Evolutionary conservation across 2,797 vertebrate species (phyloP), one percentile per base, ranked within the genome.

Genomic region (Enteromius radiatus): DNA sequence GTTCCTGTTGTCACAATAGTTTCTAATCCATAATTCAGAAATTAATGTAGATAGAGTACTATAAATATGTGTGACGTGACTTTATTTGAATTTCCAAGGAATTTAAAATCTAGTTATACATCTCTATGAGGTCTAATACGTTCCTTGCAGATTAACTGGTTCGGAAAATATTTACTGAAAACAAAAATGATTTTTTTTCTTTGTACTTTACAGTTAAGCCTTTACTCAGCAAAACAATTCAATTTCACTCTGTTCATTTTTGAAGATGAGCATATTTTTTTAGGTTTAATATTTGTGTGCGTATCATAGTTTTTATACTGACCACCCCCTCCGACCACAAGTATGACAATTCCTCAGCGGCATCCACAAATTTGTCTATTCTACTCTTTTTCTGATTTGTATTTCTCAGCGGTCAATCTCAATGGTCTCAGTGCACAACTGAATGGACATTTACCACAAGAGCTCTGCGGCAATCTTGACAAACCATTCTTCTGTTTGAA

Each of bases 301-400:
- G 67, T 45, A 59, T 88, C 81, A 28, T 61, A 85, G 81, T 90
- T 85, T 88, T 84, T 59, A 86, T 68, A 38, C 36, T 65, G 82
- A 89, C 80, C 79, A 45, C 74, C 54, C 64, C 65, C 79, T 71
- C 83, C 52, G 63, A 90, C 91, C 90, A 85, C 91, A 94, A 89
- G 87, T 90, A 89, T 91, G 88, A 91, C 84, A 81, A 86, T 88
- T 85, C 86, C 86, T 90, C 88, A 88, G 84, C 78, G 64, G 84
- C 82, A 78, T 84, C 81, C 88, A 88, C 90, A 88, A 80, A 87
- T 80, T 83, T 83, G 54, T 56, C 36, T 61, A 23, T 79, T 45
- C 43, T n/a, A 41, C 68, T 87, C 31, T 79, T 80, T 65, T 89
- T 33, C 71, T 74, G 45, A 3, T 59, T 74, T 74, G 81, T 65